phyloP scores from a whole-genome alignment of 2,888 invertebrate species.

The Xiphydria camelus region DNA sequence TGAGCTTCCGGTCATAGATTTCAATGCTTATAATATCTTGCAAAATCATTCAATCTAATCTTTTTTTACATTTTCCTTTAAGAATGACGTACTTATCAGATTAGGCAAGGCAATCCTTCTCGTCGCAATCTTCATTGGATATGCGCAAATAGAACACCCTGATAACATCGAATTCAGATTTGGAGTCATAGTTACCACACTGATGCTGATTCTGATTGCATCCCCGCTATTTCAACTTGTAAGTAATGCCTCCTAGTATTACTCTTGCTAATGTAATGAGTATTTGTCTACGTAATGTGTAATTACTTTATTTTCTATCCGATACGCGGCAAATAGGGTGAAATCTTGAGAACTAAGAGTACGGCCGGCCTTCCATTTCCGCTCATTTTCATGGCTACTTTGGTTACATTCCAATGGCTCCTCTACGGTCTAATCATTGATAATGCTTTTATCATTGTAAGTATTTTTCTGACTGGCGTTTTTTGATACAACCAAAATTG shows the following conservation, averaged over 20 bases:
- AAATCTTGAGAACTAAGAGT: conserved; percentile 78
- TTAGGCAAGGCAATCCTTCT: conserved; percentile 63
- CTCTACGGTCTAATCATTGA: conserved; percentile 77
- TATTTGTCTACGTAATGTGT: conserved; percentile 7
- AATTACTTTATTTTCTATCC: background rate
- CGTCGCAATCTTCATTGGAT: conserved; percentile 65
- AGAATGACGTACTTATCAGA: conserved; percentile 35
- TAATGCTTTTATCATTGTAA: conserved; percentile 77
- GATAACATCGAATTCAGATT: conserved; percentile 69
- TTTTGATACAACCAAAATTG: conserved; percentile 9
- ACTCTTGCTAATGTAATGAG: conserved; percentile 9
- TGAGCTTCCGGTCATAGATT: too few species aligned
- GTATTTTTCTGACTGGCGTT: conserved; percentile 43
- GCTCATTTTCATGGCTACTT: conserved; percentile 78
- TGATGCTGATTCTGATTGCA: conserved; percentile 70
- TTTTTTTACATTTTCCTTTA: too few species aligned
- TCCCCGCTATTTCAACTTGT: conserved; percentile 74
- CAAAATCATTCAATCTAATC: too few species aligned
- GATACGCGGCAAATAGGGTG: conserved; percentile 62
- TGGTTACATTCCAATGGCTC: conserved; percentile 80
- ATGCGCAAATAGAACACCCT: conserved; percentile 70
- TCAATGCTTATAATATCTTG: too few species aligned
- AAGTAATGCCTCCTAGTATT: conserved; percentile 46
- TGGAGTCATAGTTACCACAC: conserved; percentile 70
- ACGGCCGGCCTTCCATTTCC: conserved; percentile 88